A percentile compares a stretch with the other conserved stretches of the same genome.
These are phyloP conservation scores for Channallabes apus DNA, from an alignment of 2,797 vertebrate genomes.

Conservation along the genomic window DNA sequence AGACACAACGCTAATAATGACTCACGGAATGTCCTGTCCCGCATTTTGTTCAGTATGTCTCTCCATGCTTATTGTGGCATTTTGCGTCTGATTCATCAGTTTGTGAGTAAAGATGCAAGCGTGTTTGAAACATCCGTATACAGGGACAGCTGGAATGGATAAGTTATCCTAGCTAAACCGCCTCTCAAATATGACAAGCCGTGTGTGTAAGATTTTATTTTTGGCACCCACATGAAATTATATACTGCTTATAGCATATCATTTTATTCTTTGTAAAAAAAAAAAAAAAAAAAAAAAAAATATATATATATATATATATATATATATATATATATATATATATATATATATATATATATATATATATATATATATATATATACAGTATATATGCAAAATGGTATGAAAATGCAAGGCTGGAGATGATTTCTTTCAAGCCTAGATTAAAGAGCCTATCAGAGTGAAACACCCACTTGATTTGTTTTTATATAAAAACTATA, in stretches of 20 bases:
- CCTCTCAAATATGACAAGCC: neutral
- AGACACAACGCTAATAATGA: slow-evolving; percentile 55
- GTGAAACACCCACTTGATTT: neutral
- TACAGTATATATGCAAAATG: too few species aligned
- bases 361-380: too few species aligned
- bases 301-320: neutral
- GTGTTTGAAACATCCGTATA: neutral
- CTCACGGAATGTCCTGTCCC: slow-evolving; percentile 43
- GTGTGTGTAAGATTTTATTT: neutral
- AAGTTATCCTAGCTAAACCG: neutral
- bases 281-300: neutral
- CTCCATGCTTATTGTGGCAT: slow-evolving; percentile 24
- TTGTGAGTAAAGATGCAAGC: slow-evolving; percentile 10
- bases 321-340: too few species aligned
- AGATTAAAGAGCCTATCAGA: neutral
- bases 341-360: too few species aligned
- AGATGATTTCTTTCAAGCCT: neutral
- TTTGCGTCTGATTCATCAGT: slow-evolving; percentile 24
- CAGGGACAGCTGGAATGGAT: neutral
- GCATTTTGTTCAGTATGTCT: slow-evolving; percentile 34
- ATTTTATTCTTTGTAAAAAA: neutral
- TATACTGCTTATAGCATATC: neutral
- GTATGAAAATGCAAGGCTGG: neutral
- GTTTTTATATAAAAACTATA: neutral
- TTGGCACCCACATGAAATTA: neutral